Conservation (phyloP, 1,140 invertebrate species). For the Belonocnema kinseyi region DNA sequence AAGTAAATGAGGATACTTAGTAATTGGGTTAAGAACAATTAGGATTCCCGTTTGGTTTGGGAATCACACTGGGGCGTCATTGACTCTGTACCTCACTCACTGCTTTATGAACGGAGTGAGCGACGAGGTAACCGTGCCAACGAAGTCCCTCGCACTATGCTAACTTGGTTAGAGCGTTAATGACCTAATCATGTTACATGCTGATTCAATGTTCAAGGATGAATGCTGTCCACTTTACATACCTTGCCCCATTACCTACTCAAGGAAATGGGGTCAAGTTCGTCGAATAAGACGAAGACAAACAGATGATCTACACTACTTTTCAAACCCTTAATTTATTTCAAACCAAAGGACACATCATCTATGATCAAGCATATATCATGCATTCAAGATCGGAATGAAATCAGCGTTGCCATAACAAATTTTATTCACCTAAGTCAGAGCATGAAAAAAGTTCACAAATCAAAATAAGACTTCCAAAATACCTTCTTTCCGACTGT, state of each 20-base stretch:
- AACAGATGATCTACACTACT: conserved; percentile 42
- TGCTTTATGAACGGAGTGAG: conserved; percentile 66
- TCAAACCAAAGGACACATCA: too few relatives aligned
- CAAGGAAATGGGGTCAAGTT: conserved; percentile 74
- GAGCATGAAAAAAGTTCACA: too few relatives aligned
- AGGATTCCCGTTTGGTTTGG: conserved; percentile 15
- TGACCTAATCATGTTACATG: conserved; percentile 76
- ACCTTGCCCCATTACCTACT: conserved; percentile 71
- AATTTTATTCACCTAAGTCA: too few relatives aligned
- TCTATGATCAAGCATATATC: too few relatives aligned
- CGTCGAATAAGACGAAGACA: conserved; percentile 54
- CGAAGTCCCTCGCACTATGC: conserved; percentile 74
- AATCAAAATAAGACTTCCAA: too few relatives aligned
- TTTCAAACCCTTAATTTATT: conserved; percentile 32
- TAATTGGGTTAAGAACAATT: not conserved
- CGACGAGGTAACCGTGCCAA: conserved; percentile 67
- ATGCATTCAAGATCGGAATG: too few relatives aligned
- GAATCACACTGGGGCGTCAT: conserved; percentile 4
- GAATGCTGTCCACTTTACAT: conserved; percentile 76
- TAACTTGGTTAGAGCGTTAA: conserved; percentile 75
- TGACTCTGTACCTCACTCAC: conserved; percentile 33
- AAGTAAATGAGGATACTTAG: not conserved
- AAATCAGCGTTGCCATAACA: too few relatives aligned
- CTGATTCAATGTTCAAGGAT: conserved; percentile 76
- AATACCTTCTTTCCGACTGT: too few relatives aligned